These are phyloP conservation scores for Sphecodes monilicornis DNA, from an alignment of 2,888 invertebrate species.

Conservation along the genomic window DNA sequence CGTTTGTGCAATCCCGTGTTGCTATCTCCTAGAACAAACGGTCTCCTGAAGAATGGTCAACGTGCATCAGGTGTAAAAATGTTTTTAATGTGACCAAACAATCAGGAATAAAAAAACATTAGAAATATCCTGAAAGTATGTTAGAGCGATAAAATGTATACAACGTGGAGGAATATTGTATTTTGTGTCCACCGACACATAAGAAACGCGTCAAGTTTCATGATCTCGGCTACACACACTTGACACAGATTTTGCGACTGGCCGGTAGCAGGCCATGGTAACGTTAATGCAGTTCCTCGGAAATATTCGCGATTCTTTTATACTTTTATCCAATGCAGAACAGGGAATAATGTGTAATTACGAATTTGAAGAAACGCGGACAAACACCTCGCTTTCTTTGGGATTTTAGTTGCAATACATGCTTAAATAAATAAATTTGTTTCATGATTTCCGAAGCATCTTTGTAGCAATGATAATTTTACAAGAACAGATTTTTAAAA, in stretches of 20 bases:
- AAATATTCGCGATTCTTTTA: slow-evolving; percentile 25
- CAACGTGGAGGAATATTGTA: neutral
- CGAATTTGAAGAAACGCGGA: neutral
- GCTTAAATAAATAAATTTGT: neutral
- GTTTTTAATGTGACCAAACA: neutral
- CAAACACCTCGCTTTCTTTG: neutral
- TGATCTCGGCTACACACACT: slow-evolving; percentile 74
- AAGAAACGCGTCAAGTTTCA: slow-evolving; percentile 75
- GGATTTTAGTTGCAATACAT: neutral
- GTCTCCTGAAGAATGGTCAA: slow-evolving; percentile 41
- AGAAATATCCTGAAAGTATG: neutral
- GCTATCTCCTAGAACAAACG: slow-evolving; percentile 87
- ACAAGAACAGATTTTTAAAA: neutral
- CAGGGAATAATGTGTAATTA: neutral
- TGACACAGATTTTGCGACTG: slow-evolving; percentile 75
- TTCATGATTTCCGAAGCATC: neutral
- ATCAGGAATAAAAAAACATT: neutral
- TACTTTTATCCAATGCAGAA: neutral
- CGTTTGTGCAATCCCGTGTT: slow-evolving; percentile 88
- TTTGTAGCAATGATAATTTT: neutral
- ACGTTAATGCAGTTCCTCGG: slow-evolving; percentile 59
- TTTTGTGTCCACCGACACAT: slow-evolving; percentile 7
- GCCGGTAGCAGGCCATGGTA: slow-evolving; percentile 56
- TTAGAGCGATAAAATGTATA: too few relatives aligned
- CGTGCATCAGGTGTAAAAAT: neutral